Evolutionary conservation across 2,797 vertebrate genomes (phyloP).

Genomic region (Catharus ustulatus): DNA sequence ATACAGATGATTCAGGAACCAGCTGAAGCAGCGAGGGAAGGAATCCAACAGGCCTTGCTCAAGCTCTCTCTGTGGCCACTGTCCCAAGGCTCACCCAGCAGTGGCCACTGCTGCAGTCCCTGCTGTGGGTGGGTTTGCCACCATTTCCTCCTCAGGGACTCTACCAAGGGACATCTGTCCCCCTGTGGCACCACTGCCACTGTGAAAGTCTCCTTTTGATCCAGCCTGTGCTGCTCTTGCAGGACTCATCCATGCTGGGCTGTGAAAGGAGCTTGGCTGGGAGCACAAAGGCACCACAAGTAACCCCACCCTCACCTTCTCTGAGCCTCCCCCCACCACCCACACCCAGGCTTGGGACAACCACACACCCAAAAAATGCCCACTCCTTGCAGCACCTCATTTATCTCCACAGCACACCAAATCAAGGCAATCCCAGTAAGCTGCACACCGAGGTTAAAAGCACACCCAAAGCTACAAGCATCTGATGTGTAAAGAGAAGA

Average conservation of each 20-base stretch:
- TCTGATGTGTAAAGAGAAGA: slow-evolving; percentile 3
- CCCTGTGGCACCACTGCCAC: accelerated
- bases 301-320: background rate
- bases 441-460: background rate
- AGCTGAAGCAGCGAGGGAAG: background rate
- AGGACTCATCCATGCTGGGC: background rate
- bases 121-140: background rate
- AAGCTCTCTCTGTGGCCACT: background rate
- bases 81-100: background rate
- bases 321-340: background rate
- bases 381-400: background rate
- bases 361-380: background rate
- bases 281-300: accelerated
- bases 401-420: accelerated
- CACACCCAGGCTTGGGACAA: background rate
- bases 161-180: background rate
- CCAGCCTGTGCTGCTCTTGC: background rate
- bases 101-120: accelerated
- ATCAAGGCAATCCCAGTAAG: background rate
- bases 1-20: background rate
- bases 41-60: background rate
- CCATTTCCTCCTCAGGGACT: background rate
- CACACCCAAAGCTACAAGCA: background rate
- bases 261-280: background rate
- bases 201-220: background rate